Percentiles rank a stretch among this genome's conserved stretches.
Conservation (phyloP, 1,140 invertebrate genomes). For the Meloidogyne chitwoodi region DNA sequence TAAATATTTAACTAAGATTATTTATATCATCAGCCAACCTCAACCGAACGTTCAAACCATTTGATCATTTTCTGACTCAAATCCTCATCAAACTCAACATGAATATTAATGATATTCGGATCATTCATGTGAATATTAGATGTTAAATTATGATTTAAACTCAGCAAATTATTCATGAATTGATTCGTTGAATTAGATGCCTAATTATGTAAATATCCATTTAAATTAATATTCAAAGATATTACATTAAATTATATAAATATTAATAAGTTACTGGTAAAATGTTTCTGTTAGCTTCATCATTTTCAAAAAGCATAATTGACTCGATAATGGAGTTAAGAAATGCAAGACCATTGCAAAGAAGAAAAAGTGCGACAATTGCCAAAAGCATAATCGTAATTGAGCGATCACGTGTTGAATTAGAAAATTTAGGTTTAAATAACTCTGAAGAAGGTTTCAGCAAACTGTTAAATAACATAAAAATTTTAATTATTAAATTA, state of each 20-base stretch:
- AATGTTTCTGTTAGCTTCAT: background rate
- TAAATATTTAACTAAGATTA: constrained; percentile 5
- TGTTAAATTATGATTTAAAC: background rate
- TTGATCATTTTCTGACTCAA: constrained; percentile 21
- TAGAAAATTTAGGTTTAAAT: constrained; percentile 51
- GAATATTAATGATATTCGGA: background rate
- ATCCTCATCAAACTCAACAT: background rate
- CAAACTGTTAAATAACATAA: background rate
- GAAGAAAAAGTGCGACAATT: constrained; percentile 56
- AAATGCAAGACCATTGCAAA: constrained; percentile 58
- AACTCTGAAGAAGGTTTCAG: constrained; percentile 45
- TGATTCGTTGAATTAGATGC: background rate
- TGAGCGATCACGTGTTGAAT: constrained; percentile 49
- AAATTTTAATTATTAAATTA: constrained; percentile 6
- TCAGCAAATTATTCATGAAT: background rate
- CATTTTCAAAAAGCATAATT: constrained; percentile 33
- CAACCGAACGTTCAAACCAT: constrained; percentile 29
- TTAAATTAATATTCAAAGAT: too few species aligned
- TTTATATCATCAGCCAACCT: constrained; percentile 1
- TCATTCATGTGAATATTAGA: background rate
- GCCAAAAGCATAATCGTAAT: constrained; percentile 58
- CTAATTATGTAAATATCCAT: background rate
- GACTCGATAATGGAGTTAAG: constrained; percentile 57
- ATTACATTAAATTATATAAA: too few species aligned
- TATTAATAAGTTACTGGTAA: too few species aligned